A percentile compares a stretch with the other conserved stretches of the same genome.
Evolutionary conservation across 2,888 invertebrate genomes (phyloP).

Genomic region (Drosophila trichaetosa): DNA sequence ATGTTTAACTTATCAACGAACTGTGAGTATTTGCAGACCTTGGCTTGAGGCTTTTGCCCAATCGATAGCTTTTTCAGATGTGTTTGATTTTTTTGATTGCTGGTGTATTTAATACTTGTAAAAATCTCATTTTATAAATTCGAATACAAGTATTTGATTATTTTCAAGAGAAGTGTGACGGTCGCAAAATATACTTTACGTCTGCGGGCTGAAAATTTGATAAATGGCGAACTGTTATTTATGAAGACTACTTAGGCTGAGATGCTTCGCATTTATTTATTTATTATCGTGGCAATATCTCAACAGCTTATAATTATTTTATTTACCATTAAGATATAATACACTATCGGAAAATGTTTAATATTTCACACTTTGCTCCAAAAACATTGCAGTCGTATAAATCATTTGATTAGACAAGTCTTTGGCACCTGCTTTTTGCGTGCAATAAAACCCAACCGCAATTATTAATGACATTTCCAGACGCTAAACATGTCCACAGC

Average conservation of each 20-base stretch:
- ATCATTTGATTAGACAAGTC: constrained; percentile 52
- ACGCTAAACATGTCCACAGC: constrained; percentile 56
- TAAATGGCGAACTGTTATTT: constrained; percentile 2
- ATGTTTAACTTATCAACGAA: constrained; percentile 12
- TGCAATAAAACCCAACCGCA: constrained; percentile 35
- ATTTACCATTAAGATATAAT: constrained; percentile 12
- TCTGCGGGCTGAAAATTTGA: background rate
- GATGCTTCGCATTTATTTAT: background rate
- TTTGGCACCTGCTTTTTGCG: constrained; percentile 34
- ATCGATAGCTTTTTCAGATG: background rate
- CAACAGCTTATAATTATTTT: background rate
- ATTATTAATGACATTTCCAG: constrained; percentile 67
- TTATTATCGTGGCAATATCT: constrained; percentile 1
- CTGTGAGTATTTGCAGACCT: constrained; percentile 25
- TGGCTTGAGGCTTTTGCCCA: background rate
- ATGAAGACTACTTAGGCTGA: background rate
- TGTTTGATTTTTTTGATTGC: constrained; percentile 20
- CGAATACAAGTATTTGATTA: background rate
- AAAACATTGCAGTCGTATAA: constrained; percentile 42
- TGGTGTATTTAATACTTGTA: constrained; percentile 4
- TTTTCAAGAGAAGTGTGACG: background rate
- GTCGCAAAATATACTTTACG: background rate
- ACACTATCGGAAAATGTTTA: constrained; percentile 6
- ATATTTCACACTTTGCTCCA: constrained; percentile 30
- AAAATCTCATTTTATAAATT: background rate